Percentiles rank a stretch among this genome's conserved stretches.
These are phyloP conservation scores for Phymorhynchus buccinoides DNA, from an alignment of 1,140 invertebrate species.

Conservation along the genomic window DNA sequence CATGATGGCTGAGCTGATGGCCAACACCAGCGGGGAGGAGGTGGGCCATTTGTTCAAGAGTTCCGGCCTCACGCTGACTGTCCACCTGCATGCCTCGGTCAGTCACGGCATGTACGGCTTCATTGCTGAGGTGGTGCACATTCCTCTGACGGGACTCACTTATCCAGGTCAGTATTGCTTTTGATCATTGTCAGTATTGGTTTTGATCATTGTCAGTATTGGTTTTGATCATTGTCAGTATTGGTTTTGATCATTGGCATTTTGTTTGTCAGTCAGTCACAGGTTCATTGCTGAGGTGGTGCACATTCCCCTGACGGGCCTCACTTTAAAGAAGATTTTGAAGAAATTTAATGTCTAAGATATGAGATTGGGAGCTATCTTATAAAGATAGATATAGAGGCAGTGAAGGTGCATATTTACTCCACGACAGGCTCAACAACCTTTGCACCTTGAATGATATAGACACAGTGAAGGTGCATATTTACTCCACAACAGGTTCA, in stretches of 20 bases:
- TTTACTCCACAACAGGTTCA: no score
- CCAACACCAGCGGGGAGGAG: slow-evolving; percentile 55
- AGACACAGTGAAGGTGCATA: no score
- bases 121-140: slow-evolving; percentile 95
- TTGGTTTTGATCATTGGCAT: no score
- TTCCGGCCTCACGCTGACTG: slow-evolving; percentile 78
- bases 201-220: background rate
- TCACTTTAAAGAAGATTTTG: slow-evolving; percentile 53
- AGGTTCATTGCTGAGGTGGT: slow-evolving; percentile 98
- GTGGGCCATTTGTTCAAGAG: slow-evolving; percentile 54
- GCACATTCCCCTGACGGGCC: slow-evolving; percentile 81
- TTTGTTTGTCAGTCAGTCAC: slow-evolving; percentile 88
- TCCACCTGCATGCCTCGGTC: slow-evolving; percentile 94
- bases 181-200: background rate
- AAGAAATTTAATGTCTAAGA: background rate
- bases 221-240: slow-evolving; percentile 4
- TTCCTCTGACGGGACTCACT: slow-evolving; percentile 78
- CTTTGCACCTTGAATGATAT: no score
- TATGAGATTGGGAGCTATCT: no score
- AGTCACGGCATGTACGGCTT: slow-evolving; percentile 95
- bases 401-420: no score
- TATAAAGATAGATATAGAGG: no score
- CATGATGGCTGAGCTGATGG: slow-evolving; percentile 62
- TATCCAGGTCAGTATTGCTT: slow-evolving; percentile 57
- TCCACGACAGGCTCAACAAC: no score